Conservation (phyloP, 1,140 invertebrate genomes). For the Drosophila saltans region DNA sequence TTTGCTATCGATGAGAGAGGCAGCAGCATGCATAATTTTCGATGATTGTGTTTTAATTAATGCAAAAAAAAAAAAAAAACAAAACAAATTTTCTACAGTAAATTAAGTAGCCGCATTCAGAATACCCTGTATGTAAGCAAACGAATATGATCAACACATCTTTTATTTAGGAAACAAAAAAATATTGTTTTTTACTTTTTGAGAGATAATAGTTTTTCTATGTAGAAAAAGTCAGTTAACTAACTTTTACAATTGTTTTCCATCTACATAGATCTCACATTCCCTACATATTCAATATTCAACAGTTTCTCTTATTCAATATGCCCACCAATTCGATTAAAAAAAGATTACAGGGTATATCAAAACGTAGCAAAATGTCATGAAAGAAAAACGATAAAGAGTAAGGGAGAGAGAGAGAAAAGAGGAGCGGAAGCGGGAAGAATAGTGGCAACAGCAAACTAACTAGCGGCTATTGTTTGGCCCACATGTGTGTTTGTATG, state of each 20-base stretch:
- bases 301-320: no score
- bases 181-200: no score
- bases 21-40: conserved; percentile 68
- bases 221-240: no score
- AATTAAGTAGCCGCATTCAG: no score
- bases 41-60: conserved; percentile 78
- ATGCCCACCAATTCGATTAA: background rate
- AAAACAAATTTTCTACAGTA: background rate
- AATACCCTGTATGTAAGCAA: no score
- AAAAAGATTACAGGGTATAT: background rate
- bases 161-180: no score
- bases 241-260: no score
- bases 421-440: conserved; percentile 1
- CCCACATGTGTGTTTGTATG: conserved; percentile 15
- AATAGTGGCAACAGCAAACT: conserved; percentile 64
- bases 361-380: background rate
- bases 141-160: no score
- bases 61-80: conserved; percentile 54
- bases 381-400: background rate
- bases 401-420: conserved; percentile 10
- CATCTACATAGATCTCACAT: no score
- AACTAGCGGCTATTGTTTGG: conserved; percentile 74
- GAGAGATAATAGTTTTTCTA: no score
- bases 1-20: conserved; percentile 40
- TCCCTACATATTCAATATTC: no score